Evolutionary conservation across 2,797 vertebrate species (phyloP).

Genomic region (Neostethus bicornis): DNA sequence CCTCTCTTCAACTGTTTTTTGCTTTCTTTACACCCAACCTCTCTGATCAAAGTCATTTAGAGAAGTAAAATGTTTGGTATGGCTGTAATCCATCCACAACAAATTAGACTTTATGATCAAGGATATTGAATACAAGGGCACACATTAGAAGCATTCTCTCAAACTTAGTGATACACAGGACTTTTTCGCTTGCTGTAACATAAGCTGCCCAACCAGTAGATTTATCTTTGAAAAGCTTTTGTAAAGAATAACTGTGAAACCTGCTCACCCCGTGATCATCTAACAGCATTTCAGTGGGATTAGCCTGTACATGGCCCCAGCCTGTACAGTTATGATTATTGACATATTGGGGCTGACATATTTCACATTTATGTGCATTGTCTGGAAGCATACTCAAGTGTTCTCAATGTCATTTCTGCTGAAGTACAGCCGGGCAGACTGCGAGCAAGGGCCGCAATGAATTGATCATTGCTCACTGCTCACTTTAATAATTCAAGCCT

Average conservation of each 20-base stretch:
- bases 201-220: constrained; percentile 25
- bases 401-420: constrained; percentile 79
- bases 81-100: constrained; percentile 35
- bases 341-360: constrained; percentile 79
- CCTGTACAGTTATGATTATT: constrained; percentile 80
- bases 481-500: constrained; percentile 85
- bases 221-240: constrained; percentile 32
- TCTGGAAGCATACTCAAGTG: constrained; percentile 79
- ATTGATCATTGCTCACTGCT: constrained; percentile 84
- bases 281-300: constrained; percentile 67
- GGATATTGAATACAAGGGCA: constrained; percentile 36
- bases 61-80: constrained; percentile 18
- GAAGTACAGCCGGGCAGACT: constrained; percentile 69
- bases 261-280: constrained; percentile 51
- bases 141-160: constrained; percentile 17
- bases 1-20: constrained; percentile 49
- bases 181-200: constrained; percentile 3
- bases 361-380: constrained; percentile 82
- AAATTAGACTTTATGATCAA: constrained; percentile 33
- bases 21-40: constrained; percentile 42
- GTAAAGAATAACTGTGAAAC: constrained; percentile 39
- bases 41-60: constrained; percentile 37
- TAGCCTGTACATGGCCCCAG: constrained; percentile 74
- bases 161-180: constrained; percentile 12
- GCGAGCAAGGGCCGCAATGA: constrained; percentile 71